These are phyloP conservation scores for Otis tarda DNA, from an alignment of 2,113 vertebrate genomes.

Conservation along the genomic window DNA sequence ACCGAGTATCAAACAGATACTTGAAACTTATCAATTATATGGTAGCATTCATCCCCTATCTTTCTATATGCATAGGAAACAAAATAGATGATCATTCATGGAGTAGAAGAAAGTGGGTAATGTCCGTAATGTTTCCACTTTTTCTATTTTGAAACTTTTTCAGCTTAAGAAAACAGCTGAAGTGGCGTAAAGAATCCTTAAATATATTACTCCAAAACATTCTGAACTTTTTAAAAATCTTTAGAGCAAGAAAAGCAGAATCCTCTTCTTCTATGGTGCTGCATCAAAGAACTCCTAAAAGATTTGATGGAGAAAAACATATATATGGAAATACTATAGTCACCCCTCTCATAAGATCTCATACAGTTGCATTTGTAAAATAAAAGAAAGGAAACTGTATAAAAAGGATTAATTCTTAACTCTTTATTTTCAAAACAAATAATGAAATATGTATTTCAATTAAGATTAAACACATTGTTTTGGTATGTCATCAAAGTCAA, in stretches of 20 bases:
- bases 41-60: not conserved
- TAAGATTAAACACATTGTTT: not conserved
- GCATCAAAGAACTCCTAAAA: not conserved
- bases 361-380: not conserved
- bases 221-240: not conserved
- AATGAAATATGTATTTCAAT: not conserved
- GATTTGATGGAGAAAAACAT: not conserved
- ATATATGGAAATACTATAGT: not conserved
- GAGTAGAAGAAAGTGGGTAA: not conserved
- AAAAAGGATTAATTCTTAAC: not conserved
- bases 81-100: not conserved
- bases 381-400: not conserved
- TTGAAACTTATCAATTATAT: not conserved
- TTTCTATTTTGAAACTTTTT: not conserved
- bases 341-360: not conserved
- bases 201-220: not conserved
- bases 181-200: not conserved
- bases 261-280: not conserved
- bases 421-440: not conserved
- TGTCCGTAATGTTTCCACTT: not conserved
- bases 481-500: not conserved
- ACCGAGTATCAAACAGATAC: not conserved
- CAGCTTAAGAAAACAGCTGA: not conserved
- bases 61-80: not conserved
- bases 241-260: not conserved